Conservation (phyloP, 2,888 invertebrate species). For the Alloplasta piceator region DNA sequence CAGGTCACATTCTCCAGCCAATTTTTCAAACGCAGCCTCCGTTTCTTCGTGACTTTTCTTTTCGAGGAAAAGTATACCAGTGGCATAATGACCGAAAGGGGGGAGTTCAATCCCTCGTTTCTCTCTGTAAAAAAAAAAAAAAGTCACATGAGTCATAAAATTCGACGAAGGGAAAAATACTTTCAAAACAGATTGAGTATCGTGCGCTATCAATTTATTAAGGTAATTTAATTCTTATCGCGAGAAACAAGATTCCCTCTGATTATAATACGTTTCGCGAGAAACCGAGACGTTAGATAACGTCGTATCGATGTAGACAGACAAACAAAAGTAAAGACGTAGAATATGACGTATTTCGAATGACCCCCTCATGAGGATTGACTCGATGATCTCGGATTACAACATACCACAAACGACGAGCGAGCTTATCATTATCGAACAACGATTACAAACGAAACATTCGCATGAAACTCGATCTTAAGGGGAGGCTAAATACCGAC, state of each 20-base stretch:
- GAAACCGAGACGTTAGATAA: slow-evolving; percentile 44
- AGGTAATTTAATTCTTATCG: slow-evolving; percentile 5
- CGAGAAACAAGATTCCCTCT: slow-evolving; percentile 30
- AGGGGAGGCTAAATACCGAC: no score
- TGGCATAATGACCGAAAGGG: slow-evolving; percentile 95
- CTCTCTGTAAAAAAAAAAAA: slow-evolving; percentile 86
- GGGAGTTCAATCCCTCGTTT: slow-evolving; percentile 93
- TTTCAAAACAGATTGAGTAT: no score
- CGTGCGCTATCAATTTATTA: no score
- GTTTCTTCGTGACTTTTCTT: slow-evolving; percentile 91
- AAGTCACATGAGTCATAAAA: slow-evolving; percentile 1
- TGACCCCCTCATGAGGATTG: slow-evolving; percentile 58
- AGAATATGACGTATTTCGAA: slow-evolving; percentile 27
- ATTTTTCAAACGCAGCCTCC: slow-evolving; percentile 91
- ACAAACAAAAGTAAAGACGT: slow-evolving; percentile 46
- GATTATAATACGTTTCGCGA: slow-evolving; percentile 29
- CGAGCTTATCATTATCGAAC: slow-evolving; percentile 57
- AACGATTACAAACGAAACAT: slow-evolving; percentile 38
- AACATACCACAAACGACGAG: slow-evolving; percentile 14
- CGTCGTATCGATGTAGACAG: slow-evolving; percentile 7
- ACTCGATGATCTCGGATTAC: slow-evolving; percentile 60
- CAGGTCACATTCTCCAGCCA: slow-evolving; percentile 92
- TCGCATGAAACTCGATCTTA: not conserved
- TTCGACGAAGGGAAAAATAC: not conserved
- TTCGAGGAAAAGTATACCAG: slow-evolving; percentile 97